Evolutionary conservation across 2,113 vertebrate genomes (phyloP).

Genomic region (Dendrocopos noguchii): DNA sequence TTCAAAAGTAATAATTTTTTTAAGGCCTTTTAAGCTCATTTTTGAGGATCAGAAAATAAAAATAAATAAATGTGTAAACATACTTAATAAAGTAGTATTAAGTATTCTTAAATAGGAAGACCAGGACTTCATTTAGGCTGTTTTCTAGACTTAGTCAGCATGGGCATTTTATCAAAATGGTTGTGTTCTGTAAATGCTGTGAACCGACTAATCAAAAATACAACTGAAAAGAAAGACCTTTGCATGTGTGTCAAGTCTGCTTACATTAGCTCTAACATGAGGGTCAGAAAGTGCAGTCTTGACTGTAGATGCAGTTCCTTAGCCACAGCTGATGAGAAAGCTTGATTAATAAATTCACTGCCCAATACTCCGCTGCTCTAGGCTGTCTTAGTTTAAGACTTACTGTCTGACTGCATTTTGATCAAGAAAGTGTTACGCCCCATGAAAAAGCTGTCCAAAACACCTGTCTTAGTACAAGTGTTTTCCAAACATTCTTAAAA

Average conservation of each 20-base stretch:
- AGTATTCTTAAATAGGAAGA: not conserved
- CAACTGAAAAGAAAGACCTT: not conserved
- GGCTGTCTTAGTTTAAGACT: not conserved
- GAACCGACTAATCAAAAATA: not conserved
- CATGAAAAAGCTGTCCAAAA: not conserved
- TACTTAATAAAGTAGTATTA: not conserved
- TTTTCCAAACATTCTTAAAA: not conserved
- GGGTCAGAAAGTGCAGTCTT: not conserved
- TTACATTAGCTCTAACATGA: not conserved
- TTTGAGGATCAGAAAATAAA: not conserved
- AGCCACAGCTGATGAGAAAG: not conserved
- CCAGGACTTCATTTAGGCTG: not conserved
- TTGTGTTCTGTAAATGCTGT: not conserved
- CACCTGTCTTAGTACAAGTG: not conserved
- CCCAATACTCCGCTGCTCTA: not conserved
- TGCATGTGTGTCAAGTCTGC: not conserved
- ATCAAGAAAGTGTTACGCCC: not conserved
- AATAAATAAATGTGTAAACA: not conserved
- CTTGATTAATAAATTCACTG: not conserved
- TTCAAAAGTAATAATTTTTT: not conserved
- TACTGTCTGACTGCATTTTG: not conserved
- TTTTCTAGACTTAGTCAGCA: not conserved
- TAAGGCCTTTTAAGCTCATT: not conserved
- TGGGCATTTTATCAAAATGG: not conserved
- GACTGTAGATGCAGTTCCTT: not conserved